These are phyloP conservation scores for Falco rusticolus DNA, from an alignment of 2,797 vertebrate species.

Conservation along the genomic window DNA sequence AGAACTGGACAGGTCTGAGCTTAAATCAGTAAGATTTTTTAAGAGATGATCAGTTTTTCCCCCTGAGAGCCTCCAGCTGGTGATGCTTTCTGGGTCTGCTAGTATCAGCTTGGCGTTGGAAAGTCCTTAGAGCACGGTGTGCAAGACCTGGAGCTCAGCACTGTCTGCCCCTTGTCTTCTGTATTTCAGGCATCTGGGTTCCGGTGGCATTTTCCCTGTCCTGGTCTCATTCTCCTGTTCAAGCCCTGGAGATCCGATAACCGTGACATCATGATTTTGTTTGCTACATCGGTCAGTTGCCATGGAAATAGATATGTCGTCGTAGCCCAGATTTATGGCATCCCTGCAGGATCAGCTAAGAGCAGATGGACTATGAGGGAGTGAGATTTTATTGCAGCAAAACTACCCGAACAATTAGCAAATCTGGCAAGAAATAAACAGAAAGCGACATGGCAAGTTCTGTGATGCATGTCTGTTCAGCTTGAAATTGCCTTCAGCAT, in stretches of 20 bases:
- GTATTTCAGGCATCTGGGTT: not conserved
- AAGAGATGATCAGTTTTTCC: not conserved
- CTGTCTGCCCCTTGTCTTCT: not conserved
- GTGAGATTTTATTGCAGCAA: constrained; percentile 57
- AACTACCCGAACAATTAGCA: constrained; percentile 63
- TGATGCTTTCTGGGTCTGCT: not conserved
- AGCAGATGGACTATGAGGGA: constrained; percentile 70
- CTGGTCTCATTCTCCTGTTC: not conserved
- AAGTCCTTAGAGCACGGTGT: not conserved
- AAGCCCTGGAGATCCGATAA: not conserved
- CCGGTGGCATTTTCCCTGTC: not conserved
- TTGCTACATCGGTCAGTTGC: constrained; percentile 65
- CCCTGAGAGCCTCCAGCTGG: not conserved
- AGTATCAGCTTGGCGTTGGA: not conserved
- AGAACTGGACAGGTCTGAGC: not conserved
- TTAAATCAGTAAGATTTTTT: not conserved
- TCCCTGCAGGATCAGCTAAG: constrained; percentile 59
- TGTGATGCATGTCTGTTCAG: not conserved
- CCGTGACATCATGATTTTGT: constrained; percentile 43
- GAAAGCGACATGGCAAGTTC: constrained; percentile 22
- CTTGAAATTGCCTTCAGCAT: not conserved
- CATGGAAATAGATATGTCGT: constrained; percentile 59
- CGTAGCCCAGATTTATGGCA: constrained; percentile 66
- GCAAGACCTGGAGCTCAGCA: not conserved
- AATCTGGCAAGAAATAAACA: constrained; percentile 59